Base-by-base conservation (phyloP, 2,113 vertebrate genomes). In the Nothobranchius kuhntae region DNA sequence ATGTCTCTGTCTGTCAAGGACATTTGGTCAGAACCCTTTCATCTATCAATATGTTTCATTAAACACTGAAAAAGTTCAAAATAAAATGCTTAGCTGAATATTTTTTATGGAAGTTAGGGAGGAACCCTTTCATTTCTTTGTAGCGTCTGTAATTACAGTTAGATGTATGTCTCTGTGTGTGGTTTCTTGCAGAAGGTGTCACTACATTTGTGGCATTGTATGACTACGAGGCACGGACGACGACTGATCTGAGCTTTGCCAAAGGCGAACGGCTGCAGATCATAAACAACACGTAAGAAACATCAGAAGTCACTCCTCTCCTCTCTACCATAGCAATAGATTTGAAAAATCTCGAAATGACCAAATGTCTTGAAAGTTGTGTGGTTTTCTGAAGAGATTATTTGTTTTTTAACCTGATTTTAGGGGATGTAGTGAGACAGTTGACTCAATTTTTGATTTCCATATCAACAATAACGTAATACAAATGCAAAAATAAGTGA, bases 281-380 rank as follows among this genome's bases (percentile, higher is more conserved):
- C 6, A 94, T 99, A 91, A 99, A 99, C 91, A 98, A 98, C 93
- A 99, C 97, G 97, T 99, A 95, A 97, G 97, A 93, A 71, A 53
- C 69, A 13, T 12, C n/a, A 3, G 38, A 40, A 9, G 17, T 51
- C 48, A 17, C n/a, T 21, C 35, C 24, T n/a, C 15, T n/a, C 4
- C 54, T 56, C 10, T 55, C 30, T 30, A 30, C 30, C 30, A 4
- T 30, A 3, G 30, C 30, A 3, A 3, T 15, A 40, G 15, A 30
- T 14, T 17, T 6, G 3, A 6, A 40, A 38, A 11, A 10, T 17
- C 6, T n/a, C 38, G 1, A 40, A 40, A 40, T 6, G 38, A 40
- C 38, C 38, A 9, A 40, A 30, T 30, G 30, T 30, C 30, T 30
- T 40, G 38, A 40, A 40, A 6, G 38, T 40, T 4, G 4, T 30